Evolutionary conservation across 2,113 vertebrate genomes (phyloP), one percentile per base, ranked within the genome.

Genomic region (Petrocephalus microphthalmus): DNA sequence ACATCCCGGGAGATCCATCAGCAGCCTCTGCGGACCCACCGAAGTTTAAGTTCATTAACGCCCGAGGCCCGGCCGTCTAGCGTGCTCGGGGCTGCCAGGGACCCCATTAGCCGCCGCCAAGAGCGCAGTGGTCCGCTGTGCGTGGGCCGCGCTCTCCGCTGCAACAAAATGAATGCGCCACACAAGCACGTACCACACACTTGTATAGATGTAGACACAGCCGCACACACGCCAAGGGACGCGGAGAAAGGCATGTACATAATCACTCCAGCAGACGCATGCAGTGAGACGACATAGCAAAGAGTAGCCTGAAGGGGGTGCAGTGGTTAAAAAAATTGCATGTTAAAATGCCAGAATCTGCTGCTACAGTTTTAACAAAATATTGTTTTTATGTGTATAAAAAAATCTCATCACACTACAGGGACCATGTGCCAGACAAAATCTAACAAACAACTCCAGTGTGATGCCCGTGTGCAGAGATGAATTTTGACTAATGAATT

Each of bases 31-130:
- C 52, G 7, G 84, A 56, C 52, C 25, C 52, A 37, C 25, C 4
- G 19, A 29, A 25, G 85, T 47, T 54, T 60, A 45, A 45, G 19
- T 64, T 57, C 37, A 86, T 86, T 64, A 60, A 45, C 42, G 10
- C 54, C 42, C 19, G 53, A n/a, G 20, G 7, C 53, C 33, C 25
- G 22, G 60, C n/a, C n/a, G n/a, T 83, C 42, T 29, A 64, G 82
- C 57, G 42, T 33, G n/a, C 29, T 64, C 54, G 1, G 54, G 54
- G 33, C 22, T 37, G 82, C 83, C 82, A 54, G 83, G 74, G 52
- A 52, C 22, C 17, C 88, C 88, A 88, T 85, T 85, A 88, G 88
- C 17, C 25, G 37, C 53, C 67, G 37, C 56, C 25, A 19, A 37
- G 19, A 22, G 8, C 2, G 0, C 57, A 19, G 71, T 2, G 29